Base-by-base conservation (phyloP, 92 coral and sea anemone genomes). In the Parazoanthus darwini region DNA sequence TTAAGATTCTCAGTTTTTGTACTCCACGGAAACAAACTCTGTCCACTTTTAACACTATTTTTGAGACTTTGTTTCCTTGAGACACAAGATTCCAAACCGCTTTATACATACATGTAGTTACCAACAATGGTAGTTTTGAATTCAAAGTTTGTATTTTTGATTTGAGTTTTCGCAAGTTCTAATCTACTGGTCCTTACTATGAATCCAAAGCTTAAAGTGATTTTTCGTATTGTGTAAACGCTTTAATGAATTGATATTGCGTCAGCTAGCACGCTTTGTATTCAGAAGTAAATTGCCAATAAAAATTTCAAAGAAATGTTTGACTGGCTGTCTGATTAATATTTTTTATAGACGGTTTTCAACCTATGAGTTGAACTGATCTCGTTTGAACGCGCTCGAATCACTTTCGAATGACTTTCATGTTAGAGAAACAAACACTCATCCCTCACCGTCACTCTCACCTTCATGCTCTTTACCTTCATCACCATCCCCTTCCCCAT, bases 261-360 rank as follows among this genome's bases (percentile, higher is more conserved):
- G 85, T 80, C 85, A 51, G 33, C 20, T 79, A 26, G 33, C 50
- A 5, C 70, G 56, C 83, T 10, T 50, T 79, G 68, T 66, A 29
- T 78, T 78, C 65, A 78, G 67, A 35, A 54, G 8, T 18, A 9
- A 56, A 80, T 80, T 29, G 43, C 42, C 42, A 80, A 80, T 80
- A 80, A 80, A 80, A 37, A 58, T 56, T 54, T 73, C 85, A 36
- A 80, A 80, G 85, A 80, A 80, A 35, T 79, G 73, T 36, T 56
- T 36, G 36, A 18, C 26, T 44, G 59, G 25, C 35, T 78, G 63
- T 29, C 56, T 79, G 25, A 6, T 79, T 79, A 9, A 46, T 9
- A 46, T 42, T 37, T 38, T 3, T 1, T 13, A 0, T 2, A 1
- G 59, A 14, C 59, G 59, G 18, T 13, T 20, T 54, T 54, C 59